Base-by-base conservation (phyloP, 2,888 invertebrate genomes). In the Apodemia duryi region DNA sequence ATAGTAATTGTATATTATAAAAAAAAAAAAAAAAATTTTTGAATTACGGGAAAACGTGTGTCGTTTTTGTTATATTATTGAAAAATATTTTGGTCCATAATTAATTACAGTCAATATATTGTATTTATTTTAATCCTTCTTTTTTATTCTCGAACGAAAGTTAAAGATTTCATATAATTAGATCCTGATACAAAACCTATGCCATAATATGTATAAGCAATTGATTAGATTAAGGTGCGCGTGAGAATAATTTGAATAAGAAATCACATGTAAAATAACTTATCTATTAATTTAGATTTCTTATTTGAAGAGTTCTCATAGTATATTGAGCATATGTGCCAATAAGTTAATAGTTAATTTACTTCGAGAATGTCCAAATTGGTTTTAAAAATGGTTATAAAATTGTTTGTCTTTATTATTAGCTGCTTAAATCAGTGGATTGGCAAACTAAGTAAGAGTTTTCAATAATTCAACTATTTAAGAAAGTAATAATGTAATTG, bases 141-240 rank as follows among this genome's bases (percentile, higher is more conserved):
- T 21, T 54, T 57, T 32, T 6, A 13, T 32, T 32, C 29, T 57
- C 32, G 11, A 32, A 57, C 28, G 10, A 51, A 51, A 52, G 28
- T 28, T 28, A 52, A 32, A 57, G 57, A 57, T 6, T 57, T 32
- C 57, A 57, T 46, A 32, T 46, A 46, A 13, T 6, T 57, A 57
- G 13, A 32, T 61, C 61, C 64, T 61, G 63, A 65, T 65, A 70
- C 68, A 68, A 68, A 63, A 46, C 11, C 57, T 29, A 88, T 88
- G 91, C 91, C 91, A 91, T 91, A 91, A 83, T 91, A 91, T 83
- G 73, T 85, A 69, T 91, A 90, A 90, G 90, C 81, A 81, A 67
- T 81, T 79, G 75, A 75, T 87, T 86, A 84, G 68, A 75, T 67
- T 74, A 73, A 84, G 85, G 81, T 77, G 67, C 4, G 68, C 13